phyloP scores from a whole-genome alignment of 2,888 invertebrate genomes.

The Trissoscelio sp. region DNA sequence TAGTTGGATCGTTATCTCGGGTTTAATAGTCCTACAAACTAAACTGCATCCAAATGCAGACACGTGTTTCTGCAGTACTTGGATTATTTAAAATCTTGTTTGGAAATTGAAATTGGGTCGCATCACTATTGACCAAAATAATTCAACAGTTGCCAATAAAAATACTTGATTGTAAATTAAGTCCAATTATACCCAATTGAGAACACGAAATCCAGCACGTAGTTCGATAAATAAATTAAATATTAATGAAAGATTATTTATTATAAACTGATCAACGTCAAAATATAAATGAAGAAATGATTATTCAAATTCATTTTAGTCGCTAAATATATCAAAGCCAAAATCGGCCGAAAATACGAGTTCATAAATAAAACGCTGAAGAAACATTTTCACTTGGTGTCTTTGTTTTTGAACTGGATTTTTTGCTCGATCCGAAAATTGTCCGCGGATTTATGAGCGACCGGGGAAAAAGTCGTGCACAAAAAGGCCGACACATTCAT shows the following conservation, averaged over 20 bases:
- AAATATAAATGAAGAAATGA: no score
- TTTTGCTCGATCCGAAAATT: constrained; percentile 32
- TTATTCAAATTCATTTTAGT: no score
- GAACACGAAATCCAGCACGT: no score
- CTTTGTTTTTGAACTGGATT: not conserved
- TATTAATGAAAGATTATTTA: no score
- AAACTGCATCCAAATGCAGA: constrained; percentile 53
- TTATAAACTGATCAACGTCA: no score
- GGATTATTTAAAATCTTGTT: constrained; percentile 32
- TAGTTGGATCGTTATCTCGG: constrained; percentile 66
- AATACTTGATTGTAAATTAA: no score
- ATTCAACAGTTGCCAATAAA: no score
- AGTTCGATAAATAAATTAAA: no score
- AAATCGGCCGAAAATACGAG: not conserved
- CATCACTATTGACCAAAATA: no score
- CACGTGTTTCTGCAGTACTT: constrained; percentile 27
- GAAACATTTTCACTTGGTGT: constrained; percentile 5
- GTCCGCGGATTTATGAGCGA: constrained; percentile 33
- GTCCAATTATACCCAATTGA: no score
- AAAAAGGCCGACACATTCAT: constrained; percentile 43
- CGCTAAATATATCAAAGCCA: not conserved
- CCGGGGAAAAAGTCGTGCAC: constrained; percentile 10
- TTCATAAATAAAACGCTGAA: not conserved
- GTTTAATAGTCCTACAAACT: constrained; percentile 66
- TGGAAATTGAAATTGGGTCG: constrained; percentile 12